These are phyloP conservation scores for Pentalonia nigronervosa DNA, from an alignment of 1,140 invertebrate genomes.

Conservation along the genomic window DNA sequence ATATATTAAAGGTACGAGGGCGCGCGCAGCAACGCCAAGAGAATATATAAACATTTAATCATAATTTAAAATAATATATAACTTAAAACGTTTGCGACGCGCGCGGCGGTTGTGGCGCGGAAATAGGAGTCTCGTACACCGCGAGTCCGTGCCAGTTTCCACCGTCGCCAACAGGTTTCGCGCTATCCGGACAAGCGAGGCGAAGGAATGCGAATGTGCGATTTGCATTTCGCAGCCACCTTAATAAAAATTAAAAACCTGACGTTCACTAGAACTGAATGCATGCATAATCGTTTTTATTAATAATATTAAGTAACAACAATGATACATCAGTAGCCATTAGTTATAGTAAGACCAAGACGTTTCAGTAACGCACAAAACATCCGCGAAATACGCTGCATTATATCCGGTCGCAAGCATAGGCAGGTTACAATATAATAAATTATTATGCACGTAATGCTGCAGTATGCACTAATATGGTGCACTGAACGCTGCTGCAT, in stretches of 20 bases:
- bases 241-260: not conserved
- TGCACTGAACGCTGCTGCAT: not conserved
- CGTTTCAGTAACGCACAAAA: not conserved
- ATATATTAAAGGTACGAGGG: not conserved
- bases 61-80: not conserved
- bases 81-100: not conserved
- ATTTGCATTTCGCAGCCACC: not conserved
- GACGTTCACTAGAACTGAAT: not conserved
- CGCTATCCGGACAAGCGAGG: not conserved
- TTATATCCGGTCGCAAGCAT: not conserved
- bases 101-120: not conserved
- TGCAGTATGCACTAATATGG: not conserved
- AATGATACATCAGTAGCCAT: not conserved
- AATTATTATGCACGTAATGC: not conserved
- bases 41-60: not conserved
- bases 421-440: not conserved
- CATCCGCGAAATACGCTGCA: not conserved
- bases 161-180: constrained; percentile 21
- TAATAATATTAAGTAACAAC: not conserved
- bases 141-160: constrained; percentile 18
- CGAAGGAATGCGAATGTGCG: not conserved
- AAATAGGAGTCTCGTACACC: not conserved
- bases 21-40: not conserved
- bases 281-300: not conserved
- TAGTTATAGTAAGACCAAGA: not conserved